These are phyloP conservation scores for Asteroscopus sphinx DNA, from an alignment of 2,888 invertebrate species.

Conservation along the genomic window DNA sequence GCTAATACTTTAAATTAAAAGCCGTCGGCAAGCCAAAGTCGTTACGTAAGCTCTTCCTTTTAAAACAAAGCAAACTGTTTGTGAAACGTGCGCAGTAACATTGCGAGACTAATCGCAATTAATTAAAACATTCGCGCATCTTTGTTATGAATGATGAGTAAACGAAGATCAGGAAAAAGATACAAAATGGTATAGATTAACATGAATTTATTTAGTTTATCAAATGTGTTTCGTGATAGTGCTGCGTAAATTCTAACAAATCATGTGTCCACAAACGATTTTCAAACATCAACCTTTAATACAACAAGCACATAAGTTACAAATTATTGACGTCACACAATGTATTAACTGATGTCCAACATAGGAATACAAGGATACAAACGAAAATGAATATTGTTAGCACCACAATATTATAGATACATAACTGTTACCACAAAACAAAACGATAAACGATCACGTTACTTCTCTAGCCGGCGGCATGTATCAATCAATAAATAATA, in stretches of 20 bases:
- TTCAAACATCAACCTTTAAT: slow-evolving; percentile 73
- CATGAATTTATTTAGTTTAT: slow-evolving; percentile 87
- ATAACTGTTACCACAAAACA: slow-evolving; percentile 67
- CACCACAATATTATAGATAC: slow-evolving; percentile 62
- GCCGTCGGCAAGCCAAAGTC: slow-evolving; percentile 13
- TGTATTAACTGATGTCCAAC: slow-evolving; percentile 29
- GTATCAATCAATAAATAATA: slow-evolving; percentile 62
- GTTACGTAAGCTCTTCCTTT: slow-evolving; percentile 14
- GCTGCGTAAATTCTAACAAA: slow-evolving; percentile 82
- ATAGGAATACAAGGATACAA: slow-evolving; percentile 39
- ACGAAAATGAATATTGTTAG: slow-evolving; percentile 62
- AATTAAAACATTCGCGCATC: slow-evolving; percentile 39
- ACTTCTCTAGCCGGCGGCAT: slow-evolving; percentile 56
- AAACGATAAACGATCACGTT: slow-evolving; percentile 65
- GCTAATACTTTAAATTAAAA: not conserved
- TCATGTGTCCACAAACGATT: slow-evolving; percentile 79
- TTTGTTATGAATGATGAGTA: slow-evolving; percentile 19
- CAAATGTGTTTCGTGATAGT: slow-evolving; percentile 86
- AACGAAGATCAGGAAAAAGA: slow-evolving; percentile 51
- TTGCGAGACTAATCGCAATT: slow-evolving; percentile 48
- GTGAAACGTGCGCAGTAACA: slow-evolving; percentile 37
- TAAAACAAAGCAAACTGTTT: slow-evolving; percentile 39
- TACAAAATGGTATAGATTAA: slow-evolving; percentile 75
- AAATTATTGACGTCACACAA: slow-evolving; percentile 43
- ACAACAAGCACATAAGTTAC: slow-evolving; percentile 71